These are phyloP conservation scores for Notolepis coatsorum DNA, from an alignment of 2,797 vertebrate species.

Conservation along the genomic window DNA sequence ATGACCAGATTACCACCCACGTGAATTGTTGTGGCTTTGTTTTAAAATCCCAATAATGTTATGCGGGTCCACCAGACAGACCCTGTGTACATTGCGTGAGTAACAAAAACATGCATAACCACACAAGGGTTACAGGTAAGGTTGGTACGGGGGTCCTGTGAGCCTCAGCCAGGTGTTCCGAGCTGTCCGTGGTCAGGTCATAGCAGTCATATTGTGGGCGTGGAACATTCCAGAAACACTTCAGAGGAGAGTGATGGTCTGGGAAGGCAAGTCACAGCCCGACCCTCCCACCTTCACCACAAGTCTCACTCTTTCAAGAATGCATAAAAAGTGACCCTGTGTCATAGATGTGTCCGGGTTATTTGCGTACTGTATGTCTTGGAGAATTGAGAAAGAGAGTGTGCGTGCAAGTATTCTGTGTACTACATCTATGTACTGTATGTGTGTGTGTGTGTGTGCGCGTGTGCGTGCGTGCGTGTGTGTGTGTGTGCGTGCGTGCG, in stretches of 20 bases:
- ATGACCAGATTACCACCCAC: too few species aligned
- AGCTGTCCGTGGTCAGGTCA: background rate
- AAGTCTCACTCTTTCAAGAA: slow-evolving; percentile 20
- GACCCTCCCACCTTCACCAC: slow-evolving; percentile 13
- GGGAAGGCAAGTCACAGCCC: slow-evolving; percentile 34
- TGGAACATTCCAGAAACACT: slow-evolving; percentile 61
- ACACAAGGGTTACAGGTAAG: background rate
- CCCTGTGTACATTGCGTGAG: too few species aligned
- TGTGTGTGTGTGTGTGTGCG: background rate
- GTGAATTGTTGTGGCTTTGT: too few species aligned
- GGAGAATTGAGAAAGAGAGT: background rate
- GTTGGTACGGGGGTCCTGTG: slow-evolving; percentile 20
- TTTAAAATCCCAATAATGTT: too few species aligned
- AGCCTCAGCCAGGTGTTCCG: slow-evolving; percentile 44
- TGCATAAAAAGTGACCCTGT: background rate
- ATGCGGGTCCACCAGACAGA: too few species aligned
- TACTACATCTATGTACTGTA: background rate
- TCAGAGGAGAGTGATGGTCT: slow-evolving; percentile 28
- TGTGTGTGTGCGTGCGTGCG: slow-evolving; percentile 4
- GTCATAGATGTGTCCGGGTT: background rate
- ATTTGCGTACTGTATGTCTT: background rate
- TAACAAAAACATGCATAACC: too few species aligned
- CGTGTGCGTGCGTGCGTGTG: background rate
- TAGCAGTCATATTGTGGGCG: too few species aligned
- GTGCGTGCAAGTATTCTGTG: background rate